Conservation (phyloP, 2,113 vertebrate genomes). For the Epinephelus fuscoguttatus region DNA sequence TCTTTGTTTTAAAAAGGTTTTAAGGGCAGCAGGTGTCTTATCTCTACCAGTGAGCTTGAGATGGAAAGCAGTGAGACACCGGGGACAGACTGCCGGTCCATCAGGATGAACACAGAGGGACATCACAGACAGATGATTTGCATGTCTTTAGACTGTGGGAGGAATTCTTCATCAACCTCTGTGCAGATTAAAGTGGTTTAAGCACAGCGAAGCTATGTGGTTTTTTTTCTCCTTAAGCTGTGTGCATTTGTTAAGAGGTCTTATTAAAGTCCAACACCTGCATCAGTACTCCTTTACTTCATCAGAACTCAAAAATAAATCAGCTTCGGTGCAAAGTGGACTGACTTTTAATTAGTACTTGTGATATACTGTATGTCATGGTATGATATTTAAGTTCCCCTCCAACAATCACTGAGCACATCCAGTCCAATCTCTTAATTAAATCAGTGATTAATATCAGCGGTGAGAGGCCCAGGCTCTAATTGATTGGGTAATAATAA, state of each 20-base stretch:
- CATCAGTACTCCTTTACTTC: neutral
- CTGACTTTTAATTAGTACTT: slow-evolving; percentile 11
- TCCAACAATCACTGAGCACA: slow-evolving; percentile 11
- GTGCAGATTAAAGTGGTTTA: neutral
- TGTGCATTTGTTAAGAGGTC: too few species aligned
- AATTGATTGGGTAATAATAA: slow-evolving; percentile 41
- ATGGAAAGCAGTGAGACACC: neutral
- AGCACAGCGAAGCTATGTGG: too few species aligned
- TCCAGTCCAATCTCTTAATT: slow-evolving; percentile 36
- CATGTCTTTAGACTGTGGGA: neutral
- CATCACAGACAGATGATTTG: neutral
- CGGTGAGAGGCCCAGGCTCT: neutral
- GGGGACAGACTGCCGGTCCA: neutral
- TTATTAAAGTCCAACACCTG: neutral
- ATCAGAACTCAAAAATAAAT: neutral
- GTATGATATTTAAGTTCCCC: neutral
- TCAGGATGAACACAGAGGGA: neutral
- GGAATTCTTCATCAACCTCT: neutral
- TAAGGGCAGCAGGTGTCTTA: neutral
- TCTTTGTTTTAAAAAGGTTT: too few species aligned
- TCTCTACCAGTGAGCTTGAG: neutral
- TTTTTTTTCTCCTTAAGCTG: too few species aligned
- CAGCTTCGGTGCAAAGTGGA: neutral
- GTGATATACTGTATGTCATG: neutral
- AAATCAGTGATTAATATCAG: slow-evolving; percentile 41